Conservation (phyloP, 2,113 vertebrate species). For the Podilymbus podiceps region DNA sequence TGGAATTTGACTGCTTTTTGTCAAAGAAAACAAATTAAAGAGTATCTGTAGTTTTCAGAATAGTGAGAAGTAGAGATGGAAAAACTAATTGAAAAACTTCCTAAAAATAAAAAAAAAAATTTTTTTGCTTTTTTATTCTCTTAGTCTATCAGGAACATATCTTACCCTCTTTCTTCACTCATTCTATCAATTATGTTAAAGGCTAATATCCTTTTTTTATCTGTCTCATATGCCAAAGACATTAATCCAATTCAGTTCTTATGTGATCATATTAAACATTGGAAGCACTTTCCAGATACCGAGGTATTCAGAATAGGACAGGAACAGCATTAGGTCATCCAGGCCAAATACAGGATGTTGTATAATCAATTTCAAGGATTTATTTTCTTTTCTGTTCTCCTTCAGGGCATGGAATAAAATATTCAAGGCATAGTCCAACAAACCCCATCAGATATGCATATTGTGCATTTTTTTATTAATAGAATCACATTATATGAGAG, state of each 20-base stretch:
- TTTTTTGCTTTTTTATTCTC: too few relatives aligned
- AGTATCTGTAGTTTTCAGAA: neutral
- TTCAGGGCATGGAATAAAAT: neutral
- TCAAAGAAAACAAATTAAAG: neutral
- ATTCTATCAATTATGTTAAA: neutral
- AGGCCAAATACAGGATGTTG: neutral
- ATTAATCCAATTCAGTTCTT: accelerated
- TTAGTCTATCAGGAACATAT: neutral
- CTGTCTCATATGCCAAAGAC: neutral
- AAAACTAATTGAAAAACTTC: neutral
- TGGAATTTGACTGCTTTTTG: neutral
- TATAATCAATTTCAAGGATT: neutral
- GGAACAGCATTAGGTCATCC: neutral
- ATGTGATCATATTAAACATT: neutral
- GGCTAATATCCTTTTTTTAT: neutral
- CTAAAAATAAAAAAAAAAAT: too few relatives aligned
- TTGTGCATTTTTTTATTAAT: neutral
- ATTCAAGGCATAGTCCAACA: neutral
- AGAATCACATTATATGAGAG: neutral
- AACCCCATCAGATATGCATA: neutral
- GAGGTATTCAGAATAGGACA: neutral
- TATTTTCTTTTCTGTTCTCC: neutral
- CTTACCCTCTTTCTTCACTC: neutral
- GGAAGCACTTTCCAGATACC: neutral
- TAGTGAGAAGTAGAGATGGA: neutral